A percentile compares a stretch with the other conserved stretches of the same genome.
Conservation (phyloP, 2,797 vertebrate genomes). For the Sylvia borin region DNA sequence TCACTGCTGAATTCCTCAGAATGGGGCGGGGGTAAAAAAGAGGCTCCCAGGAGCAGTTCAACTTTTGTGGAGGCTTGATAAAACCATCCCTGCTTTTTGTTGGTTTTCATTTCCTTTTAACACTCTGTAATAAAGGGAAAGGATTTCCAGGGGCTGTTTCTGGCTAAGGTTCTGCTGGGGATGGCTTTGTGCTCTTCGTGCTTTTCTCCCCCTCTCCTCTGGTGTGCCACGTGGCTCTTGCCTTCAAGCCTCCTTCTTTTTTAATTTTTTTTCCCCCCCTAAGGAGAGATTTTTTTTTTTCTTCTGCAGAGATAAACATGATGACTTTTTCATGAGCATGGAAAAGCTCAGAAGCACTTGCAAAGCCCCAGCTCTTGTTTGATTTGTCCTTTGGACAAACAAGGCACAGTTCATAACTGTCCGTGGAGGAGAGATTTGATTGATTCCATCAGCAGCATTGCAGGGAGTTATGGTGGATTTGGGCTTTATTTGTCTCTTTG, state of each 20-base stretch:
- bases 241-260: not conserved
- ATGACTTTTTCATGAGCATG: constrained; percentile 43
- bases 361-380: not conserved
- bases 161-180: not conserved
- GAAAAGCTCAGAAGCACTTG: constrained; percentile 12
- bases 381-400: constrained; percentile 36
- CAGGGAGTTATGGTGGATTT: not conserved
- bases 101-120: constrained; percentile 18
- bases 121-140: not conserved
- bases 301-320: not conserved
- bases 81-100: not conserved
- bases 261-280: not conserved
- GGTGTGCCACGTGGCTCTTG: not conserved
- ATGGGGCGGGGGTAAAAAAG: rapidly evolving
- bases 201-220: not conserved
- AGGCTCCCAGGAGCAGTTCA: not conserved
- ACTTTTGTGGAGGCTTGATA: not conserved
- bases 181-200: not conserved
- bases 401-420: constrained; percentile 45
- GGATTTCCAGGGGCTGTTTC: not conserved
- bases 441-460: constrained; percentile 29
- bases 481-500: rapidly evolving
- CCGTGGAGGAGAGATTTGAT: constrained; percentile 47
- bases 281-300: not conserved
- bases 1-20: not conserved